phyloP scores from a whole-genome alignment of 2,113 vertebrate species.

The Chascanopsetta lugubris region DNA sequence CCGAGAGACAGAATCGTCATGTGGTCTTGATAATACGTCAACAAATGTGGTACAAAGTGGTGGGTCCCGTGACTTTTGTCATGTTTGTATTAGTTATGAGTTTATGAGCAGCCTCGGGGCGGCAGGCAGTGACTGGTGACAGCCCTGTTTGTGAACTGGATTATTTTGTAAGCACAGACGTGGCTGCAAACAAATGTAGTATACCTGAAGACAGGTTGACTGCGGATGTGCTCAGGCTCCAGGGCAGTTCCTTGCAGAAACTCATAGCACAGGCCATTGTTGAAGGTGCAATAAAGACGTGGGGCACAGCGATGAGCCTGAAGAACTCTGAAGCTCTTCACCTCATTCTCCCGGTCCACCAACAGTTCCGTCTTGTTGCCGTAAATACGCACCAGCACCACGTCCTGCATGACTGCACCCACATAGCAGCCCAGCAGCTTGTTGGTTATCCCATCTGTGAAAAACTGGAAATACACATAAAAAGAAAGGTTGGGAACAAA shows the following conservation, averaged over 20 bases:
- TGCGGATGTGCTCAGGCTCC: slow-evolving; percentile 92
- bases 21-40: neutral
- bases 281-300: slow-evolving; percentile 95
- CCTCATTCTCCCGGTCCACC: slow-evolving; percentile 94
- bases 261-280: slow-evolving; percentile 96
- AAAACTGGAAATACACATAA: slow-evolving; percentile 79
- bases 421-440: slow-evolving; percentile 95
- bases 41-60: neutral
- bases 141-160: neutral
- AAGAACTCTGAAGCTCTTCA: slow-evolving; percentile 95
- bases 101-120: rapidly evolving
- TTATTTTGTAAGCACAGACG: neutral
- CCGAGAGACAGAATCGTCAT: neutral
- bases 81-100: neutral
- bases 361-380: slow-evolving; percentile 96
- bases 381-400: slow-evolving; percentile 95
- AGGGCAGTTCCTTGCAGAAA: slow-evolving; percentile 94
- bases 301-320: slow-evolving; percentile 94
- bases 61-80: neutral
- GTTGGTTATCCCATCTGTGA: slow-evolving; percentile 97
- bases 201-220: slow-evolving; percentile 89
- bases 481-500: neutral
- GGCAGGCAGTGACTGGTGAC: neutral
- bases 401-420: slow-evolving; percentile 86
- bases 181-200: neutral